These are phyloP conservation scores for Anthoscopus minutus DNA, from an alignment of 2,113 vertebrate species.

Conservation along the genomic window DNA sequence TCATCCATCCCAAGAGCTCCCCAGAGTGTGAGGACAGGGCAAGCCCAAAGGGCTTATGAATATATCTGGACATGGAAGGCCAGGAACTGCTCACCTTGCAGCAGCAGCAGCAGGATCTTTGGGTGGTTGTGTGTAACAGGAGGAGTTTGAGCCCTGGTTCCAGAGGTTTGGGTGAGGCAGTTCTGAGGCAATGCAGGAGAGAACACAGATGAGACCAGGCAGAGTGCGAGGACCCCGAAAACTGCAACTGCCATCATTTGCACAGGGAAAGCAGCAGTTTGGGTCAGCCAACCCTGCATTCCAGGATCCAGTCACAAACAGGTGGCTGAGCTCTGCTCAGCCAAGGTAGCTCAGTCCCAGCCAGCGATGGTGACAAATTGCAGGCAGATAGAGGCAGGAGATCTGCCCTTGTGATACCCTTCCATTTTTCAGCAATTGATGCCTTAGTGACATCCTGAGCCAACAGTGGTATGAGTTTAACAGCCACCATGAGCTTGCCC, in stretches of 20 bases:
- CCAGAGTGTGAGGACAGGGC: background rate
- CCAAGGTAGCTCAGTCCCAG: background rate
- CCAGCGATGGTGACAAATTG: background rate
- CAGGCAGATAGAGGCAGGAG: background rate
- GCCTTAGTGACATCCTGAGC: background rate
- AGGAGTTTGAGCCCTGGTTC: background rate
- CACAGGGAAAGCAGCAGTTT: background rate
- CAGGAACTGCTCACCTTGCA: background rate
- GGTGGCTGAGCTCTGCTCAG: too few species aligned
- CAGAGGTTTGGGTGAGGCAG: background rate
- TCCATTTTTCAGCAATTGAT: background rate
- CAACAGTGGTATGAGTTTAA: background rate
- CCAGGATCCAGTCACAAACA: too few species aligned
- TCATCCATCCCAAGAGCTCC: background rate
- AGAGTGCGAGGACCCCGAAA: background rate
- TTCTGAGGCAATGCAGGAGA: background rate
- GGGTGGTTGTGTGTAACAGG: background rate
- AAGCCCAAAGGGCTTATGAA: background rate
- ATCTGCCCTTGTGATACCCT: background rate
- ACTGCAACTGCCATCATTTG: background rate
- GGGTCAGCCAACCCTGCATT: too few species aligned
- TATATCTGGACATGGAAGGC: accelerated
- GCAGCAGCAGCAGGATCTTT: background rate
- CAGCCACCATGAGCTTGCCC: background rate
- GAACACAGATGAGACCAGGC: accelerated